Percentiles rank a stretch among this genome's conserved stretches.
phyloP scores from a whole-genome alignment of 2,113 vertebrate genomes.

The Calidris pygmaea region DNA sequence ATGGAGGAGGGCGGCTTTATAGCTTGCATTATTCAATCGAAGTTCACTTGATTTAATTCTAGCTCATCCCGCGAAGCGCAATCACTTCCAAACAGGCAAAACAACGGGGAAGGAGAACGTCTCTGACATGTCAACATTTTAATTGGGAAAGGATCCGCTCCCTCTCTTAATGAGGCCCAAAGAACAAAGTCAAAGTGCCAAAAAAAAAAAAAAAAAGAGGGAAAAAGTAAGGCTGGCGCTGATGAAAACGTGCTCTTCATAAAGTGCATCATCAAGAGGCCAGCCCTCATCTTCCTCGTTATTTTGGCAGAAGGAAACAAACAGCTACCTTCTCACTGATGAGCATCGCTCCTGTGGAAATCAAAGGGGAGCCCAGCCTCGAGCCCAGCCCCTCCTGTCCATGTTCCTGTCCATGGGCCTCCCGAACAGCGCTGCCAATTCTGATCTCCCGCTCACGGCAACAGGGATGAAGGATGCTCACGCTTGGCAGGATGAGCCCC shows the following conservation, averaged over 20 bases:
- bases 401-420: background rate
- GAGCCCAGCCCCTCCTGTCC: background rate
- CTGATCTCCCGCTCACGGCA: background rate
- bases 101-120: conserved; percentile 34
- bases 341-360: background rate
- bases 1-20: conserved; percentile 39
- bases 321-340: conserved; percentile 9
- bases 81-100: conserved; percentile 63
- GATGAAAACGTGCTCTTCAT: conserved; percentile 20
- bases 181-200: conserved; percentile 60
- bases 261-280: background rate
- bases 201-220: background rate
- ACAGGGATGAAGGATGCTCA: background rate
- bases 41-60: conserved; percentile 74
- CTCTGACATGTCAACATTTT: conserved; percentile 62
- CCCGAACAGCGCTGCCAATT: accelerated
- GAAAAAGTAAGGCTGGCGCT: conserved; percentile 51
- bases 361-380: background rate
- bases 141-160: conserved; percentile 66
- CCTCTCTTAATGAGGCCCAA: conserved; percentile 65
- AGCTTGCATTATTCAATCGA: conserved; percentile 66
- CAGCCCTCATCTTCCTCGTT: conserved; percentile 18
- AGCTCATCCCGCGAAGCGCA: conserved; percentile 50
- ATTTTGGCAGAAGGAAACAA: conserved; percentile 24
- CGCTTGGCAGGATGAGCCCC: background rate